Evolutionary conservation across 2,113 vertebrate genomes (phyloP), one percentile per base, ranked within the genome.

Genomic region (Rhodinocichla rosea): DNA sequence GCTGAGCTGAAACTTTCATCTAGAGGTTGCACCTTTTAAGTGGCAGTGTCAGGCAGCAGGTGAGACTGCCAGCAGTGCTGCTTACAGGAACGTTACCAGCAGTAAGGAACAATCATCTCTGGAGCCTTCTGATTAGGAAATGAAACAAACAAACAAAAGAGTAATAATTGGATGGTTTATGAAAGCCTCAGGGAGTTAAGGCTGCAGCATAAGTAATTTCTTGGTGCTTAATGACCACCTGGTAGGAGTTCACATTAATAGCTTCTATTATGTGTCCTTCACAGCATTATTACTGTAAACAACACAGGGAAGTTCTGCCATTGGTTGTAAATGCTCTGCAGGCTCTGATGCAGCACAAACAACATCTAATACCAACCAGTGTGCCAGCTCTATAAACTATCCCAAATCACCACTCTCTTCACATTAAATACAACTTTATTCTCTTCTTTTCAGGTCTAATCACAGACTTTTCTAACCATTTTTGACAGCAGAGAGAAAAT

Each of bases 171-270:
- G 33, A 7, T 75, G 79, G 79, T 70, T 91, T 47, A 70, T 30
- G 64, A 81, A 92, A 95, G 85, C 28, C 79, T 75, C 71, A 82
- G 87, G 42, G 49, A 85, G 37, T 75, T 89, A 55, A 68, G 47
- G 53, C 83, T 84, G 85, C 47, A 90, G 71, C n/a, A 7, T 13
- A 91, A 89, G 50, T 77, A 5, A 88, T 85, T 93, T 90, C 68
- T 87, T 68, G 63, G 47, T 85, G 56, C 56, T 86, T 95, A 86
- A 90, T 67, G 82, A 80, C 79, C 90, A 94, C 60, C 56, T 76
- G 76, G 80, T 52, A 92, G 75, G 50, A 86, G 69, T 53, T 68
- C 80, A 74, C 45, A 60, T 74, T 68, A 88, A 70, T n/a, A 94
- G 87, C 44, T 91, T 55, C 56, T 44, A 60, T 77, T 86, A 60